Conservation (phyloP, 2,888 invertebrate species). For the Perizoma affinitatum region DNA sequence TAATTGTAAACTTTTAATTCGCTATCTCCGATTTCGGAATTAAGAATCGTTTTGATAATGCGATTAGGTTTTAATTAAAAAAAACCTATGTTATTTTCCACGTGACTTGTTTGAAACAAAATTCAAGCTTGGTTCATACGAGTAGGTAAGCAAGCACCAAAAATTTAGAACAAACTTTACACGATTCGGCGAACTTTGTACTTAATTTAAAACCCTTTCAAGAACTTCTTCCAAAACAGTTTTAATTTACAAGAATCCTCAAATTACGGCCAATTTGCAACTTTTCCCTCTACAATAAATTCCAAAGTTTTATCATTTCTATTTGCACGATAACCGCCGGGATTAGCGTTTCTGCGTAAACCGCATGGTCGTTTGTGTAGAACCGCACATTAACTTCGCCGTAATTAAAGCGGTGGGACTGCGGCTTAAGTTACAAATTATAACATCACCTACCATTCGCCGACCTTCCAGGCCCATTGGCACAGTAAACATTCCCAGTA, state of each 20-base stretch:
- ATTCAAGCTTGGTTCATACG: no score
- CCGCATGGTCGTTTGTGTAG: conserved; percentile 52
- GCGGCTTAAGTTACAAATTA: conserved; percentile 51
- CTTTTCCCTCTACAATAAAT: conserved; percentile 19
- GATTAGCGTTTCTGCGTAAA: conserved; percentile 42
- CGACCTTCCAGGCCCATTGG: not conserved
- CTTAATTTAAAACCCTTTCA: not conserved
- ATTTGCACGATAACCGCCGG: conserved; percentile 24
- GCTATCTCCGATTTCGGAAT: conserved; percentile 35
- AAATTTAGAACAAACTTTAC: no score
- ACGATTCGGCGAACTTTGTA: no score
- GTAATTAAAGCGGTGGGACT: conserved; percentile 39
- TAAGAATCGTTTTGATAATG: conserved; percentile 10
- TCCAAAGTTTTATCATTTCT: conserved; percentile 14
- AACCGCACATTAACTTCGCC: conserved; percentile 55
- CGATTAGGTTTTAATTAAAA: conserved; percentile 5
- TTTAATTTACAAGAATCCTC: conserved; percentile 8
- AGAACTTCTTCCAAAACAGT: conserved; percentile 3
- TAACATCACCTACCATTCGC: conserved; percentile 28
- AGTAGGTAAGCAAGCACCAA: no score
- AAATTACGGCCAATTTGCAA: conserved; percentile 5
- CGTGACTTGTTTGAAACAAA: no score
- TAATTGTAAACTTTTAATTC: conserved; percentile 51
- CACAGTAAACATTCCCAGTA: no score
- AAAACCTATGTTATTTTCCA: no score